A percentile compares a stretch with the other conserved stretches of the same genome.
Conservation (phyloP, 2,888 invertebrate species). For the Amiota mariae region DNA sequence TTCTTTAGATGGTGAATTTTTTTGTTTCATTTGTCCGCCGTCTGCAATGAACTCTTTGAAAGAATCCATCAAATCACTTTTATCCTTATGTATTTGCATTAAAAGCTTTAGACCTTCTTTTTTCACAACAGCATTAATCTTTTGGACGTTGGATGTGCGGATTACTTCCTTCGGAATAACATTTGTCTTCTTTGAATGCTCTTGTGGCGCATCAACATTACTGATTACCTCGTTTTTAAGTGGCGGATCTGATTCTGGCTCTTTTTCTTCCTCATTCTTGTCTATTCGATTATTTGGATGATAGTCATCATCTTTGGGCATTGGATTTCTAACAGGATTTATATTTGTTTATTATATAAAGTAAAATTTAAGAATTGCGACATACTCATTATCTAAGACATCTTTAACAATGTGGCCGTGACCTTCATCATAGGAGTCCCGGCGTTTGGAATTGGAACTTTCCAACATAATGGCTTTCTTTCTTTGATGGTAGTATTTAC, state of each 20-base stretch:
- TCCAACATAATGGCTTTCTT: constrained; percentile 49
- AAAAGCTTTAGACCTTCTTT: constrained; percentile 61
- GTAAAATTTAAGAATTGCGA: not conserved
- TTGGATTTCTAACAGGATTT: not conserved
- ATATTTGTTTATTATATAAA: not conserved
- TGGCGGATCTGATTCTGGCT: not conserved
- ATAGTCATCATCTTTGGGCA: not conserved
- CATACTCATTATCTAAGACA: constrained; percentile 25
- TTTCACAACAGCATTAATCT: constrained; percentile 32
- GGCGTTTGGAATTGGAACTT: not conserved
- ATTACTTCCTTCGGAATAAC: too few species aligned
- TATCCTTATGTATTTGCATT: constrained; percentile 67
- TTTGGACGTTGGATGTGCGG: not conserved
- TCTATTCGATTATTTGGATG: not conserved
- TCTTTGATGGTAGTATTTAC: constrained; percentile 66
- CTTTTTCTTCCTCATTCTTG: not conserved
- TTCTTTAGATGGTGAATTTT: constrained; percentile 49
- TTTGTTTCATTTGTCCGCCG: constrained; percentile 44
- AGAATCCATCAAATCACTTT: constrained; percentile 69
- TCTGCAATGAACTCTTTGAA: constrained; percentile 66
- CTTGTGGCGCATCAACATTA: not conserved
- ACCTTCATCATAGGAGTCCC: constrained; percentile 35
- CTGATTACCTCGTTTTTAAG: not conserved
- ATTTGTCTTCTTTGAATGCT: not conserved
- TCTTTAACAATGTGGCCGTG: not conserved